Base-by-base conservation (phyloP, 2,888 invertebrate genomes). In the Aporophyla lueneburgensis region DNA sequence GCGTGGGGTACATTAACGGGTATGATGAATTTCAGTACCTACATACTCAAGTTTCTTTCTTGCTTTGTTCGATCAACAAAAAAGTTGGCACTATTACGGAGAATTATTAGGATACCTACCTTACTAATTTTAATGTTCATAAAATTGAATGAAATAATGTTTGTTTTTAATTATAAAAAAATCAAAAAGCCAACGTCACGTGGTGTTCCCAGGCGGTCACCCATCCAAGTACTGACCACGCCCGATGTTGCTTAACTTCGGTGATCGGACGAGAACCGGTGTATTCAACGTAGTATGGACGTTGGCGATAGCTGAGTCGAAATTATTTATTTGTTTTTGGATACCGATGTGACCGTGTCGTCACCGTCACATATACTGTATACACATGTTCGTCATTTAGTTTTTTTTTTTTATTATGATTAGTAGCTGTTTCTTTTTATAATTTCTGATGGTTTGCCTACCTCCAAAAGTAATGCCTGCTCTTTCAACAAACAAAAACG, bases 241-340 rank as follows among this genome's bases (percentile, higher is more conserved):
- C 94, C 94, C 94, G 92, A 94, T 92, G 93, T 93, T 94, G 94
- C 94, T 94, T 94, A 92, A 94, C 93, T 95, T 94, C 94, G 94
- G 94, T 94, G 94, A 94, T 94, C 94, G 93, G 94, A 94, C 94
- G 94, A 94, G 94, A 95, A 95, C 94, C 94, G 94, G 94, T 94
- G 93, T 93, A 82, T 94, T 94, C 94, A 94, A 85, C 83, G 63
- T 85, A 71, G 85, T 85, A 85, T 85, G 85, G 86, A 85, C 86
- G 86, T 85, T 81, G 84, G 71, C 85, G 9, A 33, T 1, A 2
- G 0, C 0, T 0, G 0, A 0, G 0, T 0, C 1, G 27, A 79
- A 81, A 68, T 76, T 46, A 58, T 56, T 0, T 5, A 24, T 3
- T 0, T 16, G 1, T 63, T 27, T 71, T 24, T 1, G 2, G 24